Conservation (phyloP, 1,140 invertebrate species). For the Pachypsylla venusta region DNA sequence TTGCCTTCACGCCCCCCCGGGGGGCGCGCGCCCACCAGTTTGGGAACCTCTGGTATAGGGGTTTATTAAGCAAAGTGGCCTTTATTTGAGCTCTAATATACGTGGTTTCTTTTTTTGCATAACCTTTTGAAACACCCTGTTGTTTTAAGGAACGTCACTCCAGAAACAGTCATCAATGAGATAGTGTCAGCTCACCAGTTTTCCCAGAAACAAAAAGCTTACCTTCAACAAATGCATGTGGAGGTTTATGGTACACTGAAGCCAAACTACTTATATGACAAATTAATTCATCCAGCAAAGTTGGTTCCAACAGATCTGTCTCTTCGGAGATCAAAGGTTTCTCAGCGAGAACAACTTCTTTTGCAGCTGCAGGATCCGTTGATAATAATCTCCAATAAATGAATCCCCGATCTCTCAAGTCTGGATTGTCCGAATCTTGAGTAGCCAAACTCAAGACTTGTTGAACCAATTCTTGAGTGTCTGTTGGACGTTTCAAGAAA, state of each 20-base stretch:
- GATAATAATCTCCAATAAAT: slow-evolving; percentile 99
- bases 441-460: slow-evolving; percentile 80
- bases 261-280: slow-evolving; percentile 98
- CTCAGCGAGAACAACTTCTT: slow-evolving; percentile 98
- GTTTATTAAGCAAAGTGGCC: no score
- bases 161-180: no score
- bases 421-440: slow-evolving; percentile 99
- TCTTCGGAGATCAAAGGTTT: slow-evolving; percentile 99
- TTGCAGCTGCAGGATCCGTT: slow-evolving; percentile 95
- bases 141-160: no score
- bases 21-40: no score
- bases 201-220: no score
- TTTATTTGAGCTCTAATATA: no score
- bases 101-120: no score
- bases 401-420: slow-evolving; percentile 94
- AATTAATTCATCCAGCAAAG: slow-evolving; percentile 93
- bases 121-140: no score
- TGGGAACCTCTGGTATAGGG: no score
- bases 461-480: slow-evolving; percentile 97
- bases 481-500: slow-evolving; percentile 92
- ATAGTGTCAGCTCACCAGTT: no score
- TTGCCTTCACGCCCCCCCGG: no score
- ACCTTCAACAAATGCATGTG: slow-evolving; percentile 95
- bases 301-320: slow-evolving; percentile 95
- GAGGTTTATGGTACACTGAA: slow-evolving; percentile 98